Base-by-base conservation (phyloP, 1,140 invertebrate genomes). In the Panulirus ornatus region DNA sequence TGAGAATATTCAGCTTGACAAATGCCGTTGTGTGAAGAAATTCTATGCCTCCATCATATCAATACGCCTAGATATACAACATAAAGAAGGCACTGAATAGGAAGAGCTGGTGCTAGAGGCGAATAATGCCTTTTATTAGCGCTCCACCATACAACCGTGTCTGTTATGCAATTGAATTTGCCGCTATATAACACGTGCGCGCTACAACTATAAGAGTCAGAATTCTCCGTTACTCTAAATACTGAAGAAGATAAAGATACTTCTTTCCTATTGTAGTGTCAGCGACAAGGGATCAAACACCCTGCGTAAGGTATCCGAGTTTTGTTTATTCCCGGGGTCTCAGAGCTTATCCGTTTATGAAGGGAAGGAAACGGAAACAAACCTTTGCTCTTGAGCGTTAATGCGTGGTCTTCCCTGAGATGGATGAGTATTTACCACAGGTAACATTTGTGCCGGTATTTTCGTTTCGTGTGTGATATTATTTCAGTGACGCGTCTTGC, bases 181-280 rank as follows among this genome's bases (percentile, higher is more conserved):
- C 63, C 82, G 82, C 82, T 84, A 9, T 38, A 11, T 71, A 84
- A 84, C 82, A 84, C 82, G 82, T 84, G 82, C 82, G 63, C 82
- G 34, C 40, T 44, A 30, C 27, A n/a, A 14, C 8, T 84, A 84
- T 71, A 84, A 34, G 63, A 11, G 30, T 16, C 81, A 34, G 27
- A 36, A 73, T 36, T 5, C 5, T 34, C 11, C 14, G 6, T 40
- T 34, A 73, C 14, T 9, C 2, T 34, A 40, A 73, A 73, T 36
- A 73, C 38, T 34, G 14, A 34, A 34, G 14, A 8, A 8, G 5
- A 11, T 73, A 40, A 16, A 73, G 70, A 40, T 34, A 8, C 3
- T 73, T 73, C 38, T 34, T 11, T 30, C 14, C 2, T 34, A 36
- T 34, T 22, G n/a, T 16, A 30, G 30, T 34, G 22, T 5, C 3